Evolutionary conservation across 1,140 invertebrate species (phyloP).

Genomic region (Penaeus indicus): DNA sequence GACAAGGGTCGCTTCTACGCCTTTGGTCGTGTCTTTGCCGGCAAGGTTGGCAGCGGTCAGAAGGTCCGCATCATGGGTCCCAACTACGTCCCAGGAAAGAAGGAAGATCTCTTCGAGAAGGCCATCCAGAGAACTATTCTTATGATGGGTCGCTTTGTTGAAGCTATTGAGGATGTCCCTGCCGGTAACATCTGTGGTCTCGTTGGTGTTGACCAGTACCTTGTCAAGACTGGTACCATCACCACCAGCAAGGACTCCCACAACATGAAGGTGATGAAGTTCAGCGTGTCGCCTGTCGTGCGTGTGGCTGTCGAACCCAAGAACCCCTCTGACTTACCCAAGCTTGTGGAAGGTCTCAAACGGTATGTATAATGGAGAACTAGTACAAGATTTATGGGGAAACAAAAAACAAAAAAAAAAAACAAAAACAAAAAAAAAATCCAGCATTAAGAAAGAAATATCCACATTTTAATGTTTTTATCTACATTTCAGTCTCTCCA

Average conservation of each 20-base stretch:
- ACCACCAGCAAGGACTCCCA: constrained; percentile 99
- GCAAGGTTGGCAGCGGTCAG: constrained; percentile 91
- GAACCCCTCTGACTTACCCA: constrained; percentile 98
- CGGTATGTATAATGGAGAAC: constrained; percentile 41
- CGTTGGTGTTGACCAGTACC: constrained; percentile 99
- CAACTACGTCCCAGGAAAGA: constrained; percentile 97
- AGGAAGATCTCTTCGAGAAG: constrained; percentile 99
- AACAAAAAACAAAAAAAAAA: background rate
- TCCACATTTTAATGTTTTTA: background rate
- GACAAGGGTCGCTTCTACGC: constrained; percentile 99
- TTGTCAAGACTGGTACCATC: constrained; percentile 99
- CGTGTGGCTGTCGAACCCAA: constrained; percentile 99
- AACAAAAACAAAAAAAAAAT: too few relatives aligned
- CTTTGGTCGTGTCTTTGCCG: constrained; percentile 99
- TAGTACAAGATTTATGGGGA: background rate
- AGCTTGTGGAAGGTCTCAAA: constrained; percentile 91
- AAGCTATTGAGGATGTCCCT: constrained; percentile 99
- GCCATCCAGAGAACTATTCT: constrained; percentile 99
- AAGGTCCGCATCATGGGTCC: constrained; percentile 99
- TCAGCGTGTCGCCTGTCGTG: constrained; percentile 99
- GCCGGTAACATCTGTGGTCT: constrained; percentile 99
- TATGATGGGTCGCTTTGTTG: constrained; percentile 99
- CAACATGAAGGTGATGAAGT: constrained; percentile 99
- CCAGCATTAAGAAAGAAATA: background rate
- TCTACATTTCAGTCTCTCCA: constrained; percentile 78